These are phyloP conservation scores for Drosophila insularis DNA, from an alignment of 1,140 invertebrate species.

Conservation along the genomic window DNA sequence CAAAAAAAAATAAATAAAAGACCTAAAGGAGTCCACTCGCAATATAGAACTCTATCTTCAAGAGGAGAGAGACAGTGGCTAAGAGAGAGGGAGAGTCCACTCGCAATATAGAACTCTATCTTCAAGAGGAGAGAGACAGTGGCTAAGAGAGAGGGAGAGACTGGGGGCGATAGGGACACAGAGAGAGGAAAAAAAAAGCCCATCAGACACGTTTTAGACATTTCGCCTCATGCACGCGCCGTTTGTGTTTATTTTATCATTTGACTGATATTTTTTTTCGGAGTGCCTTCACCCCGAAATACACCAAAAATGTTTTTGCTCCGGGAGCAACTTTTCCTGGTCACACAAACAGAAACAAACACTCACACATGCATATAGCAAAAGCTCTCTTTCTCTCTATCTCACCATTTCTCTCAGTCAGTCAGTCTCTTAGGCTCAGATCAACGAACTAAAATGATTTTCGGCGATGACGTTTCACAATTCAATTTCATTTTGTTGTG, in stretches of 20 bases:
- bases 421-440: slow-evolving; percentile 33
- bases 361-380: background rate
- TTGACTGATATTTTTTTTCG: slow-evolving; percentile 77
- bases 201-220: slow-evolving; percentile 63
- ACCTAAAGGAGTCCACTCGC: background rate
- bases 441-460: slow-evolving; percentile 73
- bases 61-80: background rate
- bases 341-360: slow-evolving; percentile 12
- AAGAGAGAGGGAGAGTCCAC: background rate
- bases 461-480: slow-evolving; percentile 67
- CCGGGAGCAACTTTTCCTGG: slow-evolving; percentile 73
- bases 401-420: slow-evolving; percentile 2
- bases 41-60: background rate
- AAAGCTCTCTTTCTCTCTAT: slow-evolving; percentile 56
- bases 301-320: slow-evolving; percentile 25
- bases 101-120: background rate
- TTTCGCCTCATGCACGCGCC: slow-evolving; percentile 65
- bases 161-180: slow-evolving; percentile 9
- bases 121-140: background rate
- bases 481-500: slow-evolving; percentile 68
- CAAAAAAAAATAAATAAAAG: slow-evolving; percentile 37
- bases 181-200: slow-evolving; percentile 8
- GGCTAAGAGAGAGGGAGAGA: slow-evolving; percentile 6
- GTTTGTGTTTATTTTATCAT: slow-evolving; percentile 70
- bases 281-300: slow-evolving; percentile 73